Base-by-base conservation (phyloP, 2,888 invertebrate genomes). In the Isotomurus palustris region DNA sequence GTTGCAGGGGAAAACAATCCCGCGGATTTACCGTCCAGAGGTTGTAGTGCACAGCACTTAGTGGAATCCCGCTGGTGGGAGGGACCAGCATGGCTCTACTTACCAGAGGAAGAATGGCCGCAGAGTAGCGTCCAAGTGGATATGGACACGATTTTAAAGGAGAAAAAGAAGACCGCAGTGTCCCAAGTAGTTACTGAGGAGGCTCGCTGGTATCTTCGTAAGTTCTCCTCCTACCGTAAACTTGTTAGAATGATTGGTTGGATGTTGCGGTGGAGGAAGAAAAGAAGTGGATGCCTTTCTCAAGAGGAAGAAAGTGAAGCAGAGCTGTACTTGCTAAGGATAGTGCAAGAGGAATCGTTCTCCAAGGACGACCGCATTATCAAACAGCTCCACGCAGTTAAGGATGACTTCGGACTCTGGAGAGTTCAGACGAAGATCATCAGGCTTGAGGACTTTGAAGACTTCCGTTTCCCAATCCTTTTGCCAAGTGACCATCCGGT, bases 391-490 rank as follows among this genome's bases (percentile, higher is more conserved):
- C 6, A 40, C 17, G 40, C 19, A 6, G 19, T 14, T 8, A 19
- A 40, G 19, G 49, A 48, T 19, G 32, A 29, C 12, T 21, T 25
- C 21, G 49, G 49, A 10, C 6, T 48, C 10, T 48, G 12, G 21
- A 10, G 49, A 29, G 22, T 52, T 56, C 1, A 38, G 55, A 56
- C 70, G 17, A 44, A 62, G 8, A 66, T 71, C 47, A n/a, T 44
- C n/a, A 53, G 10, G 40, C 6, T 6, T n/a, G 10, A 10, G 19
- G 40, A 40, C 17, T 10, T 17, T 6, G 19, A 54, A 28, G 35
- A 56, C 24, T 72, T 72, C 62, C 53, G 66, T 27, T 60, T 43
- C 62, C 72, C 72, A 6, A 69, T 71, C 25, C 22, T 73, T 12
- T 57, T 73, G 48, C 71, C 71, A 19, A 49, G 47, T 1, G 56